Percentiles rank a stretch among this genome's conserved stretches.
Conservation (phyloP, 2,888 invertebrate species). For the Reticulitermes lucifugus region DNA sequence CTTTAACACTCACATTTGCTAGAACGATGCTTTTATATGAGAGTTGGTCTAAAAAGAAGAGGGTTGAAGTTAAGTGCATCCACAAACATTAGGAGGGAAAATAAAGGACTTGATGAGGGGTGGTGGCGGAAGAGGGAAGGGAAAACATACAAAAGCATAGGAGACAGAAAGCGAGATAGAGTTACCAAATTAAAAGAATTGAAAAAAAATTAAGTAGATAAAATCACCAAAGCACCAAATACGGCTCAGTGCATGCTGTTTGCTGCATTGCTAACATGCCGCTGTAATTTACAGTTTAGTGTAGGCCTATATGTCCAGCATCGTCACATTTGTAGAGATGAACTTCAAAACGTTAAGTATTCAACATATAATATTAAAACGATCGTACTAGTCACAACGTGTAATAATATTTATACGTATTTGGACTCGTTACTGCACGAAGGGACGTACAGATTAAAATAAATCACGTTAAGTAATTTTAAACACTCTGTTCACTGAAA, state of each 20-base stretch:
- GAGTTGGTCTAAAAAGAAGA: background rate
- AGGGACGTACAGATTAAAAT: no score
- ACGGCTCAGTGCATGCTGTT: background rate
- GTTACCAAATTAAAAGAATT: background rate
- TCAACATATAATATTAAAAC: no score
- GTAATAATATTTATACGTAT: no score
- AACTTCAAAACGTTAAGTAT: no score
- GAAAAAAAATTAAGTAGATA: constrained; percentile 9
- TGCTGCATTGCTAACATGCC: background rate
- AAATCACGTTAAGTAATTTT: no score
- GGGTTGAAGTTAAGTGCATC: constrained; percentile 27
- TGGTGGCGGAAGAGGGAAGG: background rate
- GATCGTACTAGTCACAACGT: no score
- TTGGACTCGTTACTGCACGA: no score
- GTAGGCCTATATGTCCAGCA: no score
- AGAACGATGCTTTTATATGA: constrained; percentile 24
- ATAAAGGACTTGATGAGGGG: background rate
- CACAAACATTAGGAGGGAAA: constrained; percentile 5
- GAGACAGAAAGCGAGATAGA: background rate
- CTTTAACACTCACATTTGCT: constrained; percentile 15
- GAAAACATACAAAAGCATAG: background rate
- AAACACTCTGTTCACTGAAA: no score
- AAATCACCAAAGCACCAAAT: background rate
- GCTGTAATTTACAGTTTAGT: no score
- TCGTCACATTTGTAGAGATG: no score